A percentile compares a stretch with the other conserved stretches of the same genome.
phyloP scores from a whole-genome alignment of 2,888 invertebrate species.

The Anthrax anthrax region DNA sequence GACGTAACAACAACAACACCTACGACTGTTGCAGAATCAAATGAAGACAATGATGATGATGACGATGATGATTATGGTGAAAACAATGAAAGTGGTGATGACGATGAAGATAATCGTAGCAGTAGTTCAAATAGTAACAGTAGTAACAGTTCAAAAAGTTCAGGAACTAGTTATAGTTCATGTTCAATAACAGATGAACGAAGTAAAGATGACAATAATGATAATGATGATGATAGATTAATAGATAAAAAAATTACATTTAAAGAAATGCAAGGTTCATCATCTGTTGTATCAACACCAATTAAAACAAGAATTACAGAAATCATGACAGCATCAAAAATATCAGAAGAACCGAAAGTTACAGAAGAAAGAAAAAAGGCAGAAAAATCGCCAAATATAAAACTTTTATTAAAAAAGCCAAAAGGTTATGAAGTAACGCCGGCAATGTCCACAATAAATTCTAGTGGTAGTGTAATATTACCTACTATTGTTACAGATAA shows the following conservation, averaged over 20 bases:
- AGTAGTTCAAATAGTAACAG: background rate
- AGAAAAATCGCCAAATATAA: conserved; percentile 2
- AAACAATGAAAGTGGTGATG: too few relatives aligned
- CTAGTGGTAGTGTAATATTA: background rate
- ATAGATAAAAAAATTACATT: too few relatives aligned
- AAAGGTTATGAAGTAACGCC: conserved; percentile 2
- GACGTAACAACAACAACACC: too few relatives aligned
- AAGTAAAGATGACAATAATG: background rate
- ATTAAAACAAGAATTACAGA: background rate
- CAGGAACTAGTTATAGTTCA: background rate
- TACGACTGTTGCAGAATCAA: too few relatives aligned
- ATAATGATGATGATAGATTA: background rate
- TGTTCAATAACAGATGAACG: background rate
- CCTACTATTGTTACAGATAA: background rate
- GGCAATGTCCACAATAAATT: background rate
- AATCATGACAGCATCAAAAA: background rate
- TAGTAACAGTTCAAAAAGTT: background rate
- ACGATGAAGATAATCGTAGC: background rate
- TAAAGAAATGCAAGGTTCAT: too few relatives aligned
- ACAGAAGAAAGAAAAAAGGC: too few relatives aligned
- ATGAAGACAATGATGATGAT: background rate
- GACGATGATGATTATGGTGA: background rate
- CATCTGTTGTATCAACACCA: too few relatives aligned
- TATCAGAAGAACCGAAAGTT: background rate
- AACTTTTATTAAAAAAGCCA: conserved; percentile 9